A percentile compares a stretch with the other conserved stretches of the same genome.
Conservation (phyloP, 2,797 vertebrate species). For the Acrossocheilus fasciatus region DNA sequence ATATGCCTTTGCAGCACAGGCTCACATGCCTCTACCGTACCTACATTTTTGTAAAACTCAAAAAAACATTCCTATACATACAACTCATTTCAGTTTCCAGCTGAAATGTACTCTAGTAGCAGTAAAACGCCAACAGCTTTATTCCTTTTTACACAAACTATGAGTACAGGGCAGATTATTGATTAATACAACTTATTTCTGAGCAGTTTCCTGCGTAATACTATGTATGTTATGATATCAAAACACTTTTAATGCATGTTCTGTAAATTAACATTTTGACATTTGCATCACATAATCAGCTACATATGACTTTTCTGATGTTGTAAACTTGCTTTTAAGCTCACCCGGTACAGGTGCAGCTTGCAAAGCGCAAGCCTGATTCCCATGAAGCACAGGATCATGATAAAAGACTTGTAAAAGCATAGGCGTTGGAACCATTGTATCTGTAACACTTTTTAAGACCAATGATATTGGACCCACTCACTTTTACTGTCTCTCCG, state of each 20-base stretch:
- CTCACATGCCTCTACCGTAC: background rate
- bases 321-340: background rate
- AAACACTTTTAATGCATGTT: background rate
- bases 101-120: background rate
- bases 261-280: background rate
- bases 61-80: background rate
- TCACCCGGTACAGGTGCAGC: background rate
- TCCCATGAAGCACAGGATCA: background rate
- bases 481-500: no score
- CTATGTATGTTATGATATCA: background rate
- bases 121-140: background rate
- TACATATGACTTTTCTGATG: background rate
- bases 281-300: background rate
- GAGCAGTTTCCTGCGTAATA: background rate
- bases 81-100: background rate
- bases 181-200: background rate
- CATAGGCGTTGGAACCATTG: no score
- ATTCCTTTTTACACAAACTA: background rate
- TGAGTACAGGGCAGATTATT: background rate
- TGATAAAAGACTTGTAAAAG: background rate
- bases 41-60: background rate
- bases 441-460: no score
- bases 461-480: no score
- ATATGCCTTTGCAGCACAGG: constrained; percentile 20
- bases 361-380: background rate